Base-by-base conservation (phyloP, 1,140 invertebrate genomes). In the Camponotus pennsylvanicus region DNA sequence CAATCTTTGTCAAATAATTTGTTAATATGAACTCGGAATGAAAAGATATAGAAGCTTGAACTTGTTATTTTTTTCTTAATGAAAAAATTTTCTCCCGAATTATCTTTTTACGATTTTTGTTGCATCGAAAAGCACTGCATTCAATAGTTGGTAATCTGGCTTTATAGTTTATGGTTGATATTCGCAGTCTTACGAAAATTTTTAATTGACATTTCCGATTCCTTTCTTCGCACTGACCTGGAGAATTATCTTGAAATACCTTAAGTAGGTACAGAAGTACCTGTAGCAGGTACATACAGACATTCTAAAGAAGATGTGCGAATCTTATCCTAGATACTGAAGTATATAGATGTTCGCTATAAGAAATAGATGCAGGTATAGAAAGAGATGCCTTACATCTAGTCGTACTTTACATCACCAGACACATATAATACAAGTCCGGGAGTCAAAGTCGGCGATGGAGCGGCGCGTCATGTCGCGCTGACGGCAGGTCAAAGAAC, bases 401-500 rank as follows among this genome's bases (percentile, higher is more conserved):
- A 42, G 52, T 27, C 27, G 27, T 80, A 34, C 37, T 61, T 73
- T 32, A 55, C 63, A 34, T 80, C 49, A 61, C 27, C 34, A 49
- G 71, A 66, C 77, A 37, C 49, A 18, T 52, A 52, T 4, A 79
- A 8, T 18, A 64, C 64, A 42, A 59, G 32, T 40, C 40, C 32
- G n/a, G 59, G 37, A 70, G 42, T 40, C 32, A 32, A 34, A 84
- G 79, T 55, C 64, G 57, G 67, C 79, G 77, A 83, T 80, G 69
- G 52, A 70, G 66, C 66, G 76, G 86, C 78, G 64, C 63, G 75
- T 82, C 83, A 69, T 64, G 75, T 82, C 83, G 76, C 80, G 89
- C 86, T 87, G 86, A 85, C 77, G 85, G 90, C 89, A 91, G 94
- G 93, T 94, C 93, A 94, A 94, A 94, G 93, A 93, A 93, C 92